Evolutionary conservation across 2,888 invertebrate species (phyloP), one percentile per base, ranked within the genome.

Genomic region (Drosophila tripunctata): DNA sequence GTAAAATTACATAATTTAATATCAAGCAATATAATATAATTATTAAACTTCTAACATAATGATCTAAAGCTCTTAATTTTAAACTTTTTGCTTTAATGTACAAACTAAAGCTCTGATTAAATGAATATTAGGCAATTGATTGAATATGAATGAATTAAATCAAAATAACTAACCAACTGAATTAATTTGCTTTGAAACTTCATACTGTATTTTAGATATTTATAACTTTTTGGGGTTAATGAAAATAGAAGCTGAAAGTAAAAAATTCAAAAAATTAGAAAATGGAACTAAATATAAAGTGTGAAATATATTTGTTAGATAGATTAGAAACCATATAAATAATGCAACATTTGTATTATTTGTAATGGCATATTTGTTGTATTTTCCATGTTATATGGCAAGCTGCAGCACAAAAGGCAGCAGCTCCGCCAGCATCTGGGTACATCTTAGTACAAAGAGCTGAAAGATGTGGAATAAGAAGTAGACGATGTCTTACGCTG

Each of bases 401-500:
- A 27, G 38, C 5, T 5, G 30, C 31, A 45, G 60, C 35, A 67
- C 60, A 60, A 73, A 57, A 52, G 48, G 31, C 58, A 73, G 12
- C 22, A 52, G 56, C 35, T 65, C 21, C 64, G 19, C 36, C 51
- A 61, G 36, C 50, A 52, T 60, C 45, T 54, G 45, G 41, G 66
- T 78, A 62, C 79, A 78, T 82, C 76, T 75, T 79, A 86, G 76
- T 56, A 57, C 78, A 65, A 75, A 67, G 45, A 52, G 17, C 22
- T 8, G 27, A 3, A 27, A 27, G 24, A 24, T 4, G 30, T n/a
- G n/a, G n/a, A n/a, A n/a, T n/a, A 10, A 8, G 24, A 10, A n/a
- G 33, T 24, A 36, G 52, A 40, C 14, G 2, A 3, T 14, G 40
- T 51, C 51, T 58, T 40, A 24, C 22, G 41, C 60, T 48, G 63